phyloP scores from a whole-genome alignment of 2,888 invertebrate species.

The Drosophila stalkeri region DNA sequence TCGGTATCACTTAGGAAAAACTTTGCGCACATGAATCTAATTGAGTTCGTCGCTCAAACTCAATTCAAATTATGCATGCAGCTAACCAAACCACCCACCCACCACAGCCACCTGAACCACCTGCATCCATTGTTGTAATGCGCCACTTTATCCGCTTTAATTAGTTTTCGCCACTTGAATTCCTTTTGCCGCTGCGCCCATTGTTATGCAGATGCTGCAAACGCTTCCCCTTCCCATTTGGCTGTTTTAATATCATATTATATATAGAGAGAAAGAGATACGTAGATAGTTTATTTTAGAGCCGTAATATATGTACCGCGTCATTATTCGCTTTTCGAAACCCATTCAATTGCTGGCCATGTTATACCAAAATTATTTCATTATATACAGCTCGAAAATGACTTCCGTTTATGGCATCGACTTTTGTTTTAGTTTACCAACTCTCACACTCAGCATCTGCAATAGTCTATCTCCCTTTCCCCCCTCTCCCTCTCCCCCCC shows the following conservation, averaged over 20 bases:
- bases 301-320: constrained; percentile 20
- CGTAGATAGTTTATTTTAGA: neutral
- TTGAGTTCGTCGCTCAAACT: constrained; percentile 77
- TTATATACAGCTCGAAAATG: constrained; percentile 72
- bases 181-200: constrained; percentile 47
- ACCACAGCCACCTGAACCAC: constrained; percentile 17
- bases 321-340: constrained; percentile 66
- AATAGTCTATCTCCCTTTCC: neutral
- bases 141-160: constrained; percentile 81
- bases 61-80: constrained; percentile 76
- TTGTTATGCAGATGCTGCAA: constrained; percentile 77
- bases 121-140: constrained; percentile 75
- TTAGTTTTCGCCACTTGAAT: constrained; percentile 81
- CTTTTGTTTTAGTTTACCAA: constrained; percentile 76
- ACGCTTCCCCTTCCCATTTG: constrained; percentile 68
- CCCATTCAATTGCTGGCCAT: constrained; percentile 51
- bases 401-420: constrained; percentile 75
- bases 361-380: constrained; percentile 70
- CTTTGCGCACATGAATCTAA: constrained; percentile 76
- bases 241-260: constrained; percentile 33
- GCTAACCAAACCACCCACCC: constrained; percentile 21
- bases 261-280: neutral
- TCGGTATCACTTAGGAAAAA: constrained; percentile 73
- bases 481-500: neutral
- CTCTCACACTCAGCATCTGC: constrained; percentile 37